Evolutionary conservation across 2,888 invertebrate species (phyloP), one percentile per base, ranked within the genome.

Genomic region (Enchytraeus crypticus): DNA sequence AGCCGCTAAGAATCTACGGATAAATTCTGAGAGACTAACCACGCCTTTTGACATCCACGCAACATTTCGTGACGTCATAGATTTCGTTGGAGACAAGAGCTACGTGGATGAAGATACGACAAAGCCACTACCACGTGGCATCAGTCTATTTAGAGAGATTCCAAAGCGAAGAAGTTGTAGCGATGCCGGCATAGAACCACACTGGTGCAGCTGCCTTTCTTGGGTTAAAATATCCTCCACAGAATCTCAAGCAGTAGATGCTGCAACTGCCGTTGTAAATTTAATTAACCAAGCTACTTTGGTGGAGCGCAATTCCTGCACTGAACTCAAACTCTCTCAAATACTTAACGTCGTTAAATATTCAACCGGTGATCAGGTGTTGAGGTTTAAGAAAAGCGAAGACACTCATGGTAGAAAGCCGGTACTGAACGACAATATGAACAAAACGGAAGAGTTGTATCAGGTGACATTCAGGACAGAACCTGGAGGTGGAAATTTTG

Each of bases 161-260:
- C 88, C 92, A 0, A 73, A 79, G 11, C 85, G 86, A 67, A 82
- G 93, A 27, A 88, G 88, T 5, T 93, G 93, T 76, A 84, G 85
- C 3, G 86, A 90, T 76, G 95, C 95, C 0, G 89, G 87, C 59
- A 88, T 96, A 62, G 92, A 92, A 74, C 87, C 92, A 0, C 95
- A 96, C 76, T 96, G 95, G 95, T 96, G 96, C 76, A 87, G 92
- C 0, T 96, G 96, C 74, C 82, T 93, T 1, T 84, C 85, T n/a
- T 95, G 93, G 93, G 79, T 84, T 65, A 81, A 84, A 57, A 80
- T 90, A 0, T 77, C 84, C 1, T 62, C 80, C 0, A 74, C 79
- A 0, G 82, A 84, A 46, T n/a, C n/a, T 14, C 38, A 26, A 11
- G 65, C 66, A 2, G 23, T 33, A 5, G 47, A 30, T 14, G 59